Evolutionary conservation across 1,140 invertebrate genomes (phyloP), one percentile per base, ranked within the genome.

Genomic region (Cyclargus thomasi): DNA sequence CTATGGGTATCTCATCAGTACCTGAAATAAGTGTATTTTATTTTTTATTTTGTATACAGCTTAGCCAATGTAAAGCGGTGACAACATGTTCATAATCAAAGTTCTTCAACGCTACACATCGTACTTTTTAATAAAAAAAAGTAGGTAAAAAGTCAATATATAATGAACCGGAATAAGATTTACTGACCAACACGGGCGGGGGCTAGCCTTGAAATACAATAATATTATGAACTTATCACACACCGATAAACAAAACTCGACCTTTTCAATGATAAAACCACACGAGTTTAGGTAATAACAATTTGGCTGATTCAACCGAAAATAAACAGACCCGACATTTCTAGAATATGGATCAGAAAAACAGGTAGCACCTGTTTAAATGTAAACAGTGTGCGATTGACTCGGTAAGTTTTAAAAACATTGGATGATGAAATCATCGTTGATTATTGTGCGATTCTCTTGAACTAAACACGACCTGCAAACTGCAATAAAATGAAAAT

Each of bases 391-490:
- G 16, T 64, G 47, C 29, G 7, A 4, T 18, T 64, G 63, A 18
- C 18, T 59, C 55, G 21, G 5, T 18, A 18, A 21, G 18, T 21
- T 55, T 17, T 55, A 18, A 8, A 20, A 59, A 55, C n/a, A 63
- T 35, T 8, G 18, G 55, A 68, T 71, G 67, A 71, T 65, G 70
- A 67, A 68, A 71, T 71, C 21, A 35, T 68, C 66, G 59, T 47
- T 63, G 23, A 36, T 16, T 1, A 18, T 71, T 66, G 57, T 39
- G 63, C 62, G 57, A 65, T 11, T 59, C 21, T 18, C 18, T 17
- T 59, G 55, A 7, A 18, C 20, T 20, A n/a, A n/a, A 20, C 55
- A 18, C 4, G 18, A 11, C 11, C 11, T 59, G 17, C 55, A 59
- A 18, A 59, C 10, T 59, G 18, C 53, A 20, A 55, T 53, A n/a